Evolutionary conservation across 92 coral and sea anemone species (phyloP).

Genomic region (Actinernus sp.): DNA sequence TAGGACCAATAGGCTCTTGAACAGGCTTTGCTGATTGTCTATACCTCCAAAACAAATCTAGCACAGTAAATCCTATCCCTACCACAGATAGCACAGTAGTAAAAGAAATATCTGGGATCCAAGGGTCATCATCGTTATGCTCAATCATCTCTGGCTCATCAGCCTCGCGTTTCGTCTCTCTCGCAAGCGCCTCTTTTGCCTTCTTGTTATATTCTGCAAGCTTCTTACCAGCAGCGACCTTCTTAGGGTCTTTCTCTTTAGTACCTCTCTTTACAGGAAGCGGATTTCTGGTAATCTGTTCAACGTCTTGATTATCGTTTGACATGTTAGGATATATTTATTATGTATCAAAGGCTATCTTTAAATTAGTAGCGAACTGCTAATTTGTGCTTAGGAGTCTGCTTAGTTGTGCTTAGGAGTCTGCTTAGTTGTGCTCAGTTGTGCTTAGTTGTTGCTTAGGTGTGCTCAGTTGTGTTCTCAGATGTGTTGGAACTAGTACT

Average conservation of each 20-base stretch:
- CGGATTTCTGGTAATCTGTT: conserved; percentile 51
- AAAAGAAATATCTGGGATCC: conserved; percentile 26
- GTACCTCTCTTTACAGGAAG: not conserved
- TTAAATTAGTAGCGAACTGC: conserved; percentile 10
- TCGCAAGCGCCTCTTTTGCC: conserved; percentile 50
- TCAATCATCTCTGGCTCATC: not conserved
- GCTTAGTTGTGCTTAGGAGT: too few relatives aligned
- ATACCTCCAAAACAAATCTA: conserved; percentile 34
- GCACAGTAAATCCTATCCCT: conserved; percentile 34
- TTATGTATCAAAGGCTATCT: conserved; percentile 1
- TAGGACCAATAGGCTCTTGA: too few relatives aligned
- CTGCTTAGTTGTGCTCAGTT: conserved; percentile 46
- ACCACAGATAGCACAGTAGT: conserved; percentile 35
- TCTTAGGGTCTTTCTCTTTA: conserved; percentile 38
- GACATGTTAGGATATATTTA: conserved; percentile 19
- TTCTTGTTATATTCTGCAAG: conserved; percentile 58
- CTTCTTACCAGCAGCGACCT: conserved; percentile 64
- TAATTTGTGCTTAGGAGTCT: conserved; percentile 3
- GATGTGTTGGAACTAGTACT: not conserved
- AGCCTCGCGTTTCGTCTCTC: conserved; percentile 46
- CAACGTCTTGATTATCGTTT: conserved; percentile 15
- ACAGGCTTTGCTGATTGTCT: too few relatives aligned
- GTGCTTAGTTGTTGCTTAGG: conserved; percentile 22
- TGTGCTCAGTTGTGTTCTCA: not conserved
- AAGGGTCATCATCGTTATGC: not conserved